These are phyloP conservation scores for Micrastur ruficollis DNA, from an alignment of 2,797 vertebrate genomes.

Conservation along the genomic window DNA sequence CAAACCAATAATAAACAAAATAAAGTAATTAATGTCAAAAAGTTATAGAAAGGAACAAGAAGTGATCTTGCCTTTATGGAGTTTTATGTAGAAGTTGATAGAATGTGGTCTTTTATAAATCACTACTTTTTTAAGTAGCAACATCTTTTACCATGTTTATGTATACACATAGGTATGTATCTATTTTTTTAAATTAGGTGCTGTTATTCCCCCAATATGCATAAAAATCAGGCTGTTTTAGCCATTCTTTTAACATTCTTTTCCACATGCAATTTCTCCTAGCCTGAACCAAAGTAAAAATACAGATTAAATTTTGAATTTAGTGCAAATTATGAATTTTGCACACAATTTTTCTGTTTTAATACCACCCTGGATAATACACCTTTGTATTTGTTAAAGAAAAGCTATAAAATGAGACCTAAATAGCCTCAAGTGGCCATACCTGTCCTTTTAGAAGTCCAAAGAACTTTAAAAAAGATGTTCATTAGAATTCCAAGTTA, in stretches of 20 bases:
- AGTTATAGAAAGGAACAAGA: not conserved
- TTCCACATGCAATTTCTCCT: not conserved
- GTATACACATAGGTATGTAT: accelerated
- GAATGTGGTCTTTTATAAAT: not conserved
- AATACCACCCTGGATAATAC: not conserved
- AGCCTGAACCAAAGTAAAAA: not conserved
- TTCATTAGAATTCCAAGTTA: not conserved
- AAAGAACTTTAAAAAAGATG: not conserved
- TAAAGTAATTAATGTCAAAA: not conserved
- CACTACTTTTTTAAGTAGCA: not conserved
- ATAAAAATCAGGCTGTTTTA: not conserved
- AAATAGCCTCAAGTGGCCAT: not conserved
- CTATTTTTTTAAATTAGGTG: not conserved
- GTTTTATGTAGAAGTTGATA: not conserved
- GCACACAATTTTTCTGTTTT: not conserved
- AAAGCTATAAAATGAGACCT: not conserved
- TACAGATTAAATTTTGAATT: not conserved
- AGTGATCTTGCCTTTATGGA: not conserved
- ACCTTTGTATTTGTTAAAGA: not conserved
- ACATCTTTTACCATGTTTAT: not conserved
- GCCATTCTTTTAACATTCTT: not conserved
- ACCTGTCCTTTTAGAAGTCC: not conserved
- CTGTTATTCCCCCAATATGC: not conserved
- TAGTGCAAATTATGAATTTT: not conserved
- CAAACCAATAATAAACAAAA: not conserved